Percentiles rank a stretch among this genome's conserved stretches.
phyloP scores from a whole-genome alignment of 1,140 invertebrate genomes.

The Lanistes nyassanus region DNA sequence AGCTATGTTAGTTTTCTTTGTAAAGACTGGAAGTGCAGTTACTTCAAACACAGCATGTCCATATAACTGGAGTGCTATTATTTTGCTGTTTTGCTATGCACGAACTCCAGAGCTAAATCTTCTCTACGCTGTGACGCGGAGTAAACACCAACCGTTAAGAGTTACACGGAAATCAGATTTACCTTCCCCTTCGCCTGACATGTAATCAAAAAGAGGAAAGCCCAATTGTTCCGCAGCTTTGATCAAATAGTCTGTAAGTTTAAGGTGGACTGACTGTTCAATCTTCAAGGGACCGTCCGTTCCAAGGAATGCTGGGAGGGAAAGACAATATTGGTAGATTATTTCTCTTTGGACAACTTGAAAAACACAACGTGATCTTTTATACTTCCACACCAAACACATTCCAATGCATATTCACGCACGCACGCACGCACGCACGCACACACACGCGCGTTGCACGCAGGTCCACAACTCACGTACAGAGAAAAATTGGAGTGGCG shows the following conservation, averaged over 20 bases:
- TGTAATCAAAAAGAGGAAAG: neutral
- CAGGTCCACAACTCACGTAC: too few relatives aligned
- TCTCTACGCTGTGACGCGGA: too few relatives aligned
- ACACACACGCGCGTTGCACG: too few relatives aligned
- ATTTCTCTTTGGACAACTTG: neutral
- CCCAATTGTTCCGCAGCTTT: neutral
- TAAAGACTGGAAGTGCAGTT: neutral
- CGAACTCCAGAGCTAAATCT: too few relatives aligned
- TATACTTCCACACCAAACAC: too few relatives aligned
- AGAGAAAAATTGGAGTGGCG: too few relatives aligned
- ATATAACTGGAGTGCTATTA: neutral
- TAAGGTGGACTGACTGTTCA: neutral
- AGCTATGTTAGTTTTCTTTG: too few relatives aligned
- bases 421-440: neutral
- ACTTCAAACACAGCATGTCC: neutral
- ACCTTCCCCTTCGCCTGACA: neutral
- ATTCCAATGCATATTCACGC: too few relatives aligned
- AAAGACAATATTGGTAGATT: neutral
- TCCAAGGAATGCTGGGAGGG: neutral
- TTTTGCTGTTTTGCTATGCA: neutral
- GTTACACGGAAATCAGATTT: neutral
- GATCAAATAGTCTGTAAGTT: neutral
- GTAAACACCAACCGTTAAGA: too few relatives aligned
- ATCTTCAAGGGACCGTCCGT: neutral
- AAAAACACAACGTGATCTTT: too few relatives aligned